A percentile compares a stretch with the other conserved stretches of the same genome.
Conservation (phyloP, 2,797 vertebrate genomes). For the Eulemur coronatus region DNA sequence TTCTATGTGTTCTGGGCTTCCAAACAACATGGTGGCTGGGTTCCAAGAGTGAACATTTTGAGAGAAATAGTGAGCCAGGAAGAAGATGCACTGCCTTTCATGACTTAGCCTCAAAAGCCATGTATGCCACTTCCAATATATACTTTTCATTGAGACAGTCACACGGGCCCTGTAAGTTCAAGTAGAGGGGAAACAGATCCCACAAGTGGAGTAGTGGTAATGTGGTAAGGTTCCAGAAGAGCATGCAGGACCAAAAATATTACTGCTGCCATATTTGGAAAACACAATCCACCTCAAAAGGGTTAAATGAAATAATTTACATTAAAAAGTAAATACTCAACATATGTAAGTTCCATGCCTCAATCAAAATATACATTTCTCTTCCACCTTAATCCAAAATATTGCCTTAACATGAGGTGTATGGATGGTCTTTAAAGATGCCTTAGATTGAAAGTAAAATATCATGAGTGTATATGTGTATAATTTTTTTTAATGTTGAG, state of each 20-base stretch:
- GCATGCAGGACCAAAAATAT: background rate
- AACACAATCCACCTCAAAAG: background rate
- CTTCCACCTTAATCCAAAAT: constrained; percentile 15
- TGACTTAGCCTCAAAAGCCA: background rate
- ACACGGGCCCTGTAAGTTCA: background rate
- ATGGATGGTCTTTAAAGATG: background rate
- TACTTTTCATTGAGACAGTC: background rate
- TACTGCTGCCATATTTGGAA: background rate
- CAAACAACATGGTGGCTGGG: background rate
- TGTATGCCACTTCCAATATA: background rate
- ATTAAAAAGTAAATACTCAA: background rate
- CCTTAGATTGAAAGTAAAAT: background rate
- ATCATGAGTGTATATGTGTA: background rate
- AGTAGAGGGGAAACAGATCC: background rate
- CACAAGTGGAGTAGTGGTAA: background rate
- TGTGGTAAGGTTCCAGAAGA: background rate
- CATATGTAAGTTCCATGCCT: background rate
- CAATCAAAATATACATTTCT: background rate
- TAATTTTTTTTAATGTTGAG: background rate
- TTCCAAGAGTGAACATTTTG: background rate
- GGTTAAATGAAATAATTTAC: constrained; percentile 18
- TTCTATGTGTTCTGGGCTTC: background rate
- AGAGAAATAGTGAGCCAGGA: background rate
- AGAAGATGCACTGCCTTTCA: background rate
- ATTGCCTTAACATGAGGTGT: background rate